Conservation (phyloP, 1,140 invertebrate species). For the Hydropsyche tenuis region DNA sequence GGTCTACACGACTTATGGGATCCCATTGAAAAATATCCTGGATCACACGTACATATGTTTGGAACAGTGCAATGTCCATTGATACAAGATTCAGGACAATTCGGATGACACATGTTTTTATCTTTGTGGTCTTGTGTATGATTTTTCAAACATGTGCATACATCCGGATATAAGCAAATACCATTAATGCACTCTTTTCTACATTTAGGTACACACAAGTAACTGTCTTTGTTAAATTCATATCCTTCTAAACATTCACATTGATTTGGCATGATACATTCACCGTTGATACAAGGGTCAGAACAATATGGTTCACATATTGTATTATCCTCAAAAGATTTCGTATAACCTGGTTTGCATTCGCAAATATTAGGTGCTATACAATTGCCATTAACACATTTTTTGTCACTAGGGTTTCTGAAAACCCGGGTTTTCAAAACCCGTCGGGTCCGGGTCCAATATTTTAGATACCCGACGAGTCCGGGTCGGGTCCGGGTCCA, state of each 20-base stretch:
- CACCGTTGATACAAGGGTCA: slow-evolving; percentile 41
- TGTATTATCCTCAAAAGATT: neutral
- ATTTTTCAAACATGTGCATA: slow-evolving; percentile 50
- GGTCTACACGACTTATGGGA: slow-evolving; percentile 53
- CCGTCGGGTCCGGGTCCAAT: no score
- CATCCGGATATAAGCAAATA: slow-evolving; percentile 48
- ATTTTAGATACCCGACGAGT: no score
- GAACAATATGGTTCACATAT: slow-evolving; percentile 53
- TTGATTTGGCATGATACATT: slow-evolving; percentile 32
- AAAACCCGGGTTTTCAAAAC: no score
- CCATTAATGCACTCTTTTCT: slow-evolving; percentile 45
- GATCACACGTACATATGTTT: slow-evolving; percentile 55
- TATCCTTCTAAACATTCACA: slow-evolving; percentile 51
- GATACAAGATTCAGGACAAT: slow-evolving; percentile 51
- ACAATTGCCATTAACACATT: slow-evolving; percentile 59
- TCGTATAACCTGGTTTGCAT: slow-evolving; percentile 52
- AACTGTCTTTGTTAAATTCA: neutral
- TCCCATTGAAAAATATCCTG: slow-evolving; percentile 54
- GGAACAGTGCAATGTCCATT: slow-evolving; percentile 57
- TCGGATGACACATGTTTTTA: slow-evolving; percentile 39
- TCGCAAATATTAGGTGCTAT: slow-evolving; percentile 10
- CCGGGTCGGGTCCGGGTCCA: no score
- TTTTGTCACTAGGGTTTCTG: slow-evolving; percentile 57
- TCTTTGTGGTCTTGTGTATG: slow-evolving; percentile 30
- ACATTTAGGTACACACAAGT: slow-evolving; percentile 50